phyloP scores from a whole-genome alignment of 2,113 vertebrate genomes.

The Felis catus region DNA sequence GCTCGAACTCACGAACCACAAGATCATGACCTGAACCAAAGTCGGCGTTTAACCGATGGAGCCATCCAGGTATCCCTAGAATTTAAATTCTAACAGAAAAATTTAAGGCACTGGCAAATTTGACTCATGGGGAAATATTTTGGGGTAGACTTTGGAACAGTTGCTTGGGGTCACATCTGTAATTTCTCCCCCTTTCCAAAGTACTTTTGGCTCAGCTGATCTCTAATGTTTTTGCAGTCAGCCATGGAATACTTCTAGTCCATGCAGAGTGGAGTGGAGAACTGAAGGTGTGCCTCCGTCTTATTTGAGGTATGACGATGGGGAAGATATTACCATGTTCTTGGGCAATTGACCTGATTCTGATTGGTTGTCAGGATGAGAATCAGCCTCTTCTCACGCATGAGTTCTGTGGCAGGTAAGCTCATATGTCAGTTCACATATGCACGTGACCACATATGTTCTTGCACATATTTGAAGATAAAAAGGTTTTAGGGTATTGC shows the following conservation, averaged over 20 bases:
- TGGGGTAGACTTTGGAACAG: neutral
- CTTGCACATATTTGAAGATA: neutral
- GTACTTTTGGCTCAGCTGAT: neutral
- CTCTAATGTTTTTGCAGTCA: neutral
- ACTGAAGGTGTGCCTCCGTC: neutral
- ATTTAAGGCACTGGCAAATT: neutral
- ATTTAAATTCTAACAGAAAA: neutral
- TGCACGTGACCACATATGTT: neutral
- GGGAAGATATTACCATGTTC: neutral
- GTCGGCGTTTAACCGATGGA: too few relatives aligned
- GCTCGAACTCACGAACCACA: too few relatives aligned
- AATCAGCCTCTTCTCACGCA: neutral
- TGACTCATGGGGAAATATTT: neutral
- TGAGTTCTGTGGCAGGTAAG: neutral
- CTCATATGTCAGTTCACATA: neutral
- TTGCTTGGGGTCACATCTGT: neutral
- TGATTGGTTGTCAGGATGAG: neutral
- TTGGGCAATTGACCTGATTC: neutral
- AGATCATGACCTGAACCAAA: too few relatives aligned
- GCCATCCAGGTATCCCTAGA: neutral
- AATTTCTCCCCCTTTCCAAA: conserved; percentile 3
- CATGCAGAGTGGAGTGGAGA: neutral
- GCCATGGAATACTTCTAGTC: neutral
- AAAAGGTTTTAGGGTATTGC: neutral
- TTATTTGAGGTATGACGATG: neutral